Percentiles rank a stretch among this genome's conserved stretches.
Conservation (phyloP, 1,140 invertebrate genomes). For the Triops longicaudatus region DNA sequence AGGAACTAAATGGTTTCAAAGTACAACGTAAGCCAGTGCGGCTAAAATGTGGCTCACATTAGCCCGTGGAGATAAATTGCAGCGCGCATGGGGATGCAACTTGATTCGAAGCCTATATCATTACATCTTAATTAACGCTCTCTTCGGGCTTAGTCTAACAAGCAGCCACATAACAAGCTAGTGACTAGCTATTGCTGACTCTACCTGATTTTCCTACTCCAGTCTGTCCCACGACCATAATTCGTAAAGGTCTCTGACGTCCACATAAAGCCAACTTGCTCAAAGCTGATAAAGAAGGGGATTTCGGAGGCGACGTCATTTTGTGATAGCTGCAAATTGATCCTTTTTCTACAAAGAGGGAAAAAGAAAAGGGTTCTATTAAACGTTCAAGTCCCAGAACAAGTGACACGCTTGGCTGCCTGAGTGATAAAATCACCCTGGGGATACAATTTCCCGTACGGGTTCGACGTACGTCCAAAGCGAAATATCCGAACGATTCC, state of each 20-base stretch:
- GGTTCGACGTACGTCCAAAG: no score
- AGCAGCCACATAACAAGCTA: background rate
- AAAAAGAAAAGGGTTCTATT: background rate
- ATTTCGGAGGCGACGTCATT: constrained; percentile 1
- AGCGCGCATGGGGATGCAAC: background rate
- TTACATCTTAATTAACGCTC: background rate
- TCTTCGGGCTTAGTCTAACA: background rate
- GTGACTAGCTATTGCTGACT: background rate
- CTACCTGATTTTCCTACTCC: constrained; percentile 4
- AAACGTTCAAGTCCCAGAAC: no score
- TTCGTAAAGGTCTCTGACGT: background rate
- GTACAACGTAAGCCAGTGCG: no score
- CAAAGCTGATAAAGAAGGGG: background rate
- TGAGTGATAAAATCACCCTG: no score
- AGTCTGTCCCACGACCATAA: constrained; percentile 1
- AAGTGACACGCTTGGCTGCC: no score
- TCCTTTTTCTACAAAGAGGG: background rate
- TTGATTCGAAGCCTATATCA: background rate
- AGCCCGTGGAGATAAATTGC: background rate
- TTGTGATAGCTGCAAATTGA: background rate
- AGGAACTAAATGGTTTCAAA: no score
- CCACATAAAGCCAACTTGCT: constrained; percentile 11
- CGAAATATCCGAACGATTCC: no score
- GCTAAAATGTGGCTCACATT: no score
- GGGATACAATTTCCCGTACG: no score